Conservation (phyloP, 2,888 invertebrate genomes). For the Drosophila falleni region DNA sequence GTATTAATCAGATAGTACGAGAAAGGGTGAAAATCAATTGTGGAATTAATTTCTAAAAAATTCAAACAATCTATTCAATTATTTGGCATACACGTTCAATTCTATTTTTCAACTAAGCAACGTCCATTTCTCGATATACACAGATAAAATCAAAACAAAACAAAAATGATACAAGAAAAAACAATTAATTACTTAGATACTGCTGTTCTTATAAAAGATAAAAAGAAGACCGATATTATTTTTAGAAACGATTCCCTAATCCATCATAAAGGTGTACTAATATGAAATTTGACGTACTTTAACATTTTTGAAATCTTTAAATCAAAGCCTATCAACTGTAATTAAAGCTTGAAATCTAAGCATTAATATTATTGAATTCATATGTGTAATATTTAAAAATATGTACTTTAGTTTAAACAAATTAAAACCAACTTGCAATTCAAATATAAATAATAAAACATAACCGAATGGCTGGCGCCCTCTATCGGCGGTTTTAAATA, state of each 20-base stretch:
- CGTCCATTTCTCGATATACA: slow-evolving; percentile 9
- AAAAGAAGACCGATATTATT: slow-evolving; percentile 7
- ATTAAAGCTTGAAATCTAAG: slow-evolving; percentile 49
- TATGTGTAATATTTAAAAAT: slow-evolving; percentile 63
- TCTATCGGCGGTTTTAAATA: slow-evolving; percentile 6
- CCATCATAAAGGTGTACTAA: slow-evolving; percentile 33
- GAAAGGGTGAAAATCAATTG: slow-evolving; percentile 31
- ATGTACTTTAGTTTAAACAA: slow-evolving; percentile 67
- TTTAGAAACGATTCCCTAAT: slow-evolving; percentile 14
- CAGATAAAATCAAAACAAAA: not conserved
- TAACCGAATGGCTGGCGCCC: slow-evolving; percentile 16
- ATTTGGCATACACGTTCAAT: slow-evolving; percentile 10
- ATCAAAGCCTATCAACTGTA: slow-evolving; percentile 55
- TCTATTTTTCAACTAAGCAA: slow-evolving; percentile 19
- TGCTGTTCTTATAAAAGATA: slow-evolving; percentile 3
- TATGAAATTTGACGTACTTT: slow-evolving; percentile 50
- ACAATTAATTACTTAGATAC: slow-evolving; percentile 1
- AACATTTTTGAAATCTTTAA: slow-evolving; percentile 43
- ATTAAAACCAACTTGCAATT: slow-evolving; percentile 62
- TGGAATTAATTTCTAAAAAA: slow-evolving; percentile 2
- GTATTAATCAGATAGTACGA: slow-evolving; percentile 45
- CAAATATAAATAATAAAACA: slow-evolving; percentile 53
- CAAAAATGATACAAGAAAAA: not conserved
- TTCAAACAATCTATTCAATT: slow-evolving; percentile 7
- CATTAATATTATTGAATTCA: slow-evolving; percentile 42